Evolutionary conservation across 92 coral and sea anemone genomes (phyloP).

Genomic region (Zoanthus sansibaricus): DNA sequence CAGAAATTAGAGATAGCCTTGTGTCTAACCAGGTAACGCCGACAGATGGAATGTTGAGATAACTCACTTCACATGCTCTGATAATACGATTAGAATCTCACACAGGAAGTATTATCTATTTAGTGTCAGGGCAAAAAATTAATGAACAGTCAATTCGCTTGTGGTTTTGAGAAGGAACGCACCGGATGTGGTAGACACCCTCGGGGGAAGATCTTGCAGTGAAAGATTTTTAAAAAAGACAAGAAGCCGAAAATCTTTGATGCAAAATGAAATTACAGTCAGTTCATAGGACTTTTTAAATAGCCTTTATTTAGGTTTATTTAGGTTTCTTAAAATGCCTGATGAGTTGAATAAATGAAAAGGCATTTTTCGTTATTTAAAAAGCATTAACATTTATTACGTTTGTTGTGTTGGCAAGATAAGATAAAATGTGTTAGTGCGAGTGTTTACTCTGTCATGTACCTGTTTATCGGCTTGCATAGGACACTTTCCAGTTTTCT

Average conservation of each 20-base stretch:
- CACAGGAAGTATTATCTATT: slow-evolving; percentile 52
- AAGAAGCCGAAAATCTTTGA: neutral
- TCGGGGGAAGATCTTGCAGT: neutral
- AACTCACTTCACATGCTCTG: slow-evolving; percentile 36
- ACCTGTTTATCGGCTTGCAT: neutral
- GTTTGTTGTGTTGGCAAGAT: neutral
- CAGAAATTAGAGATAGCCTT: slow-evolving; percentile 17
- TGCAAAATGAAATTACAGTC: neutral
- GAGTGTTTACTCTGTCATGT: slow-evolving; percentile 2
- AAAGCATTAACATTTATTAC: neutral
- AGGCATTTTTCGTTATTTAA: neutral
- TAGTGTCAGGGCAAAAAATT: slow-evolving; percentile 47
- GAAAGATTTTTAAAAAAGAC: neutral
- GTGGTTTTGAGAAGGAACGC: neutral
- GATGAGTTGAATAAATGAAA: neutral
- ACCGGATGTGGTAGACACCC: slow-evolving; percentile 43
- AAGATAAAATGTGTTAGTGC: slow-evolving; percentile 20
- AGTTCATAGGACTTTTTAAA: neutral
- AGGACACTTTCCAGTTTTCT: neutral
- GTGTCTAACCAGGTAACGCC: slow-evolving; percentile 42
- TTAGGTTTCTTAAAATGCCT: neutral
- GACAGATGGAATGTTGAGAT: slow-evolving; percentile 51
- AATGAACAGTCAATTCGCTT: slow-evolving; percentile 35
- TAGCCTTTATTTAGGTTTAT: neutral
- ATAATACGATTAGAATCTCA: slow-evolving; percentile 42